Percentiles rank a stretch among this genome's conserved stretches.
Evolutionary conservation across 2,797 vertebrate genomes (phyloP).

Genomic region (Alfaro cultratus): DNA sequence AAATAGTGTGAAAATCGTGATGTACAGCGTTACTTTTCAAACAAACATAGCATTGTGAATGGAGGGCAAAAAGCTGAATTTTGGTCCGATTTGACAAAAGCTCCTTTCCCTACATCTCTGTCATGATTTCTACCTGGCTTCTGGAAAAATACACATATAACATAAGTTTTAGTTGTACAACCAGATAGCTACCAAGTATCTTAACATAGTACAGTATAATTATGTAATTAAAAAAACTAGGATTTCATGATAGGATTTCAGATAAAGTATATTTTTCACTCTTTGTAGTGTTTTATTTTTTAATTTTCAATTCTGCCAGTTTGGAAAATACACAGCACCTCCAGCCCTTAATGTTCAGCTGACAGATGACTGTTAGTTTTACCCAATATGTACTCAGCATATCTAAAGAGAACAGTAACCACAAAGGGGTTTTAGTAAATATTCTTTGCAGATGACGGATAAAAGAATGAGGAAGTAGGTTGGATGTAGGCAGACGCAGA

Average conservation of each 20-base stretch:
- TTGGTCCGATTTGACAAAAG: background rate
- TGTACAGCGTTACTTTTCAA: background rate
- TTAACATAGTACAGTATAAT: too few relatives aligned
- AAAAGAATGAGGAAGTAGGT: conserved; percentile 43
- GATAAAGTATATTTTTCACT: background rate
- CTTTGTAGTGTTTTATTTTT: background rate
- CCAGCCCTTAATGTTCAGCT: background rate
- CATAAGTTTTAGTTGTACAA: background rate
- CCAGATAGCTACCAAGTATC: background rate
- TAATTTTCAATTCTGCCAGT: background rate
- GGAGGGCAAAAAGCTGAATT: background rate
- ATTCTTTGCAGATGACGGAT: background rate
- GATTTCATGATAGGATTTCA: background rate
- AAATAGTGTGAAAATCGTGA: background rate
- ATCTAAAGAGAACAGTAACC: conserved; percentile 16
- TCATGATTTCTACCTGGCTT: background rate
- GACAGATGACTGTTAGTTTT: background rate
- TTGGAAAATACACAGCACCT: background rate
- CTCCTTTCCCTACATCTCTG: background rate
- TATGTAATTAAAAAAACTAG: too few relatives aligned
- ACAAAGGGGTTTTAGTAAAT: conserved; percentile 21
- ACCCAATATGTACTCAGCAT: background rate
- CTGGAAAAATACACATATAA: background rate
- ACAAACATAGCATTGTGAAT: background rate
- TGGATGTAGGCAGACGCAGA: conserved; percentile 29